These are phyloP conservation scores for Chelon labrosus DNA, from an alignment of 2,797 vertebrate genomes.

Conservation along the genomic window DNA sequence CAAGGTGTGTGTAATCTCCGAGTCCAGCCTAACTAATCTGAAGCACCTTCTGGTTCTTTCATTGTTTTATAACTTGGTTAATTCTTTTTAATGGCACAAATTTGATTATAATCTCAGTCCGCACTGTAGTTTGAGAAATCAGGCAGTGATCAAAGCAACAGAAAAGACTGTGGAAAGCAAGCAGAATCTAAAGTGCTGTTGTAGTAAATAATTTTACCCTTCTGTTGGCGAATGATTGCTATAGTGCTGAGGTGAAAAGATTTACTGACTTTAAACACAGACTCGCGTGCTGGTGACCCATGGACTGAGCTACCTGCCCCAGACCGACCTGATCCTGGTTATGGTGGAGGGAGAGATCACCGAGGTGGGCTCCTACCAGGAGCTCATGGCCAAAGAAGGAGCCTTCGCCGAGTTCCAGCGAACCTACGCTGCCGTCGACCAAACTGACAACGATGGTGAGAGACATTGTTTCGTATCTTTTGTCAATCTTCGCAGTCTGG, in stretches of 20 bases:
- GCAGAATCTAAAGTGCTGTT: too few relatives aligned
- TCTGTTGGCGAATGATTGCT: too few relatives aligned
- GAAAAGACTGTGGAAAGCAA: too few relatives aligned
- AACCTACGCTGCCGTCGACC: slow-evolving; percentile 88
- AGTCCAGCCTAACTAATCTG: not conserved
- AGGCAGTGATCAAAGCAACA: too few relatives aligned
- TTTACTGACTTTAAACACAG: slow-evolving; percentile 64
- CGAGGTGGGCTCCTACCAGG: slow-evolving; percentile 93
- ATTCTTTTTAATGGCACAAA: too few relatives aligned
- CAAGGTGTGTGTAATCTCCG: slow-evolving; percentile 82
- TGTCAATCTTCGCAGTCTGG: too few relatives aligned
- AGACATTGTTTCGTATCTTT: too few relatives aligned
- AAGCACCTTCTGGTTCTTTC: not conserved
- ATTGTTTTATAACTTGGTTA: too few relatives aligned
- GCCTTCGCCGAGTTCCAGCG: slow-evolving; percentile 92
- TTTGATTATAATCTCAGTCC: too few relatives aligned
- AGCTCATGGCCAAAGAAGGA: slow-evolving; percentile 88
- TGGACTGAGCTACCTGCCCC: slow-evolving; percentile 90
- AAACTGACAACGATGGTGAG: slow-evolving; percentile 80
- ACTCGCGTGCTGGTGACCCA: slow-evolving; percentile 94
- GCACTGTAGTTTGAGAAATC: too few relatives aligned
- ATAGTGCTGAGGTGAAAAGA: too few relatives aligned
- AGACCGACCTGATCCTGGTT: slow-evolving; percentile 91
- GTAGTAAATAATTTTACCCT: too few relatives aligned
- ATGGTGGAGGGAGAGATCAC: slow-evolving; percentile 94